Evolutionary conservation across 2,888 invertebrate species (phyloP).

Genomic region (Drosophila vallismaia): DNA sequence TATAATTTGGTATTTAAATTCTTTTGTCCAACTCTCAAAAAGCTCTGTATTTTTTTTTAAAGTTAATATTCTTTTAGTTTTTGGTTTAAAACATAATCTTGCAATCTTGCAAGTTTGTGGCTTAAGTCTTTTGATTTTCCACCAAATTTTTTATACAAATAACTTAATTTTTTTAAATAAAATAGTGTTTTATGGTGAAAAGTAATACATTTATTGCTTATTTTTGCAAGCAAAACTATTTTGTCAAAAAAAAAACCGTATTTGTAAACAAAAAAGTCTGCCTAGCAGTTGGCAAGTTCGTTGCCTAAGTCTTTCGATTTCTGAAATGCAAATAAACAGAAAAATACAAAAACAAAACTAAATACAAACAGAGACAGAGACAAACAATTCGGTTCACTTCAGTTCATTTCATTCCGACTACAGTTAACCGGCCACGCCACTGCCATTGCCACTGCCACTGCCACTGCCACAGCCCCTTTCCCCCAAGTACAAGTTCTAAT

Average conservation of each 20-base stretch:
- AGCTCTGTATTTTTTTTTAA: no score
- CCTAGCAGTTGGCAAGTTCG: slow-evolving; percentile 10
- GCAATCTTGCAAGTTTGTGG: slow-evolving; percentile 18
- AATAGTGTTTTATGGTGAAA: neutral
- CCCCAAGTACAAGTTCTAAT: slow-evolving; percentile 71
- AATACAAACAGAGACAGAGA: slow-evolving; percentile 2
- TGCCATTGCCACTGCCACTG: neutral
- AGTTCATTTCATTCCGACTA: slow-evolving; percentile 61
- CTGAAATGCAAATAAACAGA: neutral
- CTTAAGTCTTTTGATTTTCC: slow-evolving; percentile 26
- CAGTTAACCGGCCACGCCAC: slow-evolving; percentile 55
- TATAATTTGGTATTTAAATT: slow-evolving; percentile 46
- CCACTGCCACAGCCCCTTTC: neutral
- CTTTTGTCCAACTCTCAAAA: slow-evolving; percentile 27
- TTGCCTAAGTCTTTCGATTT: slow-evolving; percentile 36
- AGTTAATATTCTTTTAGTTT: neutral
- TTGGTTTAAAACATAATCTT: neutral
- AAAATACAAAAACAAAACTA: neutral
- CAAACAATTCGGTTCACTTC: slow-evolving; percentile 57
- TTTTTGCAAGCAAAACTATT: neutral
- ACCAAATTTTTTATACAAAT: neutral
- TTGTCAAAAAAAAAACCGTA: neutral
- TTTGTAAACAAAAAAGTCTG: neutral
- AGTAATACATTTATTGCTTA: no score
- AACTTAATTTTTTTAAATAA: neutral